Evolutionary conservation across 1,140 invertebrate species (phyloP).

Genomic region (Penaeus vannamei): DNA sequence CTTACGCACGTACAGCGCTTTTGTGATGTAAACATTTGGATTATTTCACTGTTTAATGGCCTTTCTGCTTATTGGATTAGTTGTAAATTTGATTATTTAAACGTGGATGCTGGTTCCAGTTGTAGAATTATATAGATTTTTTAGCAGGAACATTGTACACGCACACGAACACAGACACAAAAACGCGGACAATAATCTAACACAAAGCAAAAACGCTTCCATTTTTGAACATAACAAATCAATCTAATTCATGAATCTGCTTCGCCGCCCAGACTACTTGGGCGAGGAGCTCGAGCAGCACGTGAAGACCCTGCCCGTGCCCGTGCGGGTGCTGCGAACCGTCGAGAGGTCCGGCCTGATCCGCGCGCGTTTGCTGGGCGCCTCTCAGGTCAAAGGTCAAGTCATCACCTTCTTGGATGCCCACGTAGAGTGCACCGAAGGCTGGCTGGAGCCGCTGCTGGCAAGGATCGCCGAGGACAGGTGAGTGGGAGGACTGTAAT

Average conservation of each 20-base stretch:
- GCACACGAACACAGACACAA: slow-evolving; percentile 18
- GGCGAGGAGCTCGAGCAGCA: slow-evolving; percentile 92
- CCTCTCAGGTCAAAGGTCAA: slow-evolving; percentile 91
- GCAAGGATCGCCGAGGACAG: slow-evolving; percentile 90
- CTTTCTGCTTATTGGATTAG: too few relatives aligned
- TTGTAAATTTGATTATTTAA: too few relatives aligned
- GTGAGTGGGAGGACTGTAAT: slow-evolving; percentile 69
- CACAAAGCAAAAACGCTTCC: not conserved
- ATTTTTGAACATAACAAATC: not conserved
- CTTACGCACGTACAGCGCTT: too few relatives aligned
- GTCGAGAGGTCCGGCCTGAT: slow-evolving; percentile 94
- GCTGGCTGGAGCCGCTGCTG: slow-evolving; percentile 94
- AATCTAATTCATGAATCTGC: too few relatives aligned
- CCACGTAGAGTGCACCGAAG: slow-evolving; percentile 91
- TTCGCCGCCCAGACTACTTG: slow-evolving; percentile 81
- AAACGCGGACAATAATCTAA: slow-evolving; percentile 14
- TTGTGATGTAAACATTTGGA: too few relatives aligned
- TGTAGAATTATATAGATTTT: too few relatives aligned
- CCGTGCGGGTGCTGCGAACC: slow-evolving; percentile 87
- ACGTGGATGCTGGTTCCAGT: too few relatives aligned
- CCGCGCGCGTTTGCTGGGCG: slow-evolving; percentile 90
- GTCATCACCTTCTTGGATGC: slow-evolving; percentile 97
- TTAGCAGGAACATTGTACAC: not conserved
- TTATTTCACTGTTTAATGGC: too few relatives aligned
- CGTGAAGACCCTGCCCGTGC: slow-evolving; percentile 86